Evolutionary conservation across 1,140 invertebrate genomes (phyloP), one percentile per base, ranked within the genome.

Genomic region (Platyscapa corneri): DNA sequence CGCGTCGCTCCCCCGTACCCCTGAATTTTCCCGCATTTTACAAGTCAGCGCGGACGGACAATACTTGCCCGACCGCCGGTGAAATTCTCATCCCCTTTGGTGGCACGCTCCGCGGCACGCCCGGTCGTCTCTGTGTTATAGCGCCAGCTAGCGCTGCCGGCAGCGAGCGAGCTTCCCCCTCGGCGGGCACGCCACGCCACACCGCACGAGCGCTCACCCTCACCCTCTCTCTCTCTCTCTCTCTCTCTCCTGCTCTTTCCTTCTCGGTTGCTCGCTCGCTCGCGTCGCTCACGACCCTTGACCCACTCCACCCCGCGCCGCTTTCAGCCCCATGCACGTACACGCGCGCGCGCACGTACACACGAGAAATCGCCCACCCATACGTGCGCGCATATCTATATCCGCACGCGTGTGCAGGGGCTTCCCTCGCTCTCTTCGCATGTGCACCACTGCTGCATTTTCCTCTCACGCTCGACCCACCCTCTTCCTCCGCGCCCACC

Each of bases 61-160:
- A 91, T 93, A 92, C 86, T 92, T 93, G 86, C 34, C 32, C 92
- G n/a, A 86, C 34, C 49, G 84, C 83, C 70, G 88, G 88, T 32
- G 89, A 92, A 92, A 90, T 91, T 91, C 93, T 90, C 92, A 93
- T 92, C 93, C 93, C 93, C 92, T 92, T 93, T 91, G 90, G 92
- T 93, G 92, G 93, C 93, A 93, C 92, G 92, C 92, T 93, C 92
- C 91, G 92, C 92, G 93, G 92, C 92, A 92, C 93, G 92, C 93
- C 92, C 92, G 92, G 90, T 90, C 92, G 92, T 92, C 92, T 80
- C 83, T 93, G 91, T 92, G 92, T 93, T 93, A 92, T 93, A 93
- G 92, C 92, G 92, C 91, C 90, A 90, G 91, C 91, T 64, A 56
- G 80, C 79, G 65, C 37, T 60, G 65, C 23, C 80, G 67, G 80